Percentiles rank a stretch among this genome's conserved stretches.
phyloP scores from a whole-genome alignment of 2,113 vertebrate species.

The Calidris pygmaea region DNA sequence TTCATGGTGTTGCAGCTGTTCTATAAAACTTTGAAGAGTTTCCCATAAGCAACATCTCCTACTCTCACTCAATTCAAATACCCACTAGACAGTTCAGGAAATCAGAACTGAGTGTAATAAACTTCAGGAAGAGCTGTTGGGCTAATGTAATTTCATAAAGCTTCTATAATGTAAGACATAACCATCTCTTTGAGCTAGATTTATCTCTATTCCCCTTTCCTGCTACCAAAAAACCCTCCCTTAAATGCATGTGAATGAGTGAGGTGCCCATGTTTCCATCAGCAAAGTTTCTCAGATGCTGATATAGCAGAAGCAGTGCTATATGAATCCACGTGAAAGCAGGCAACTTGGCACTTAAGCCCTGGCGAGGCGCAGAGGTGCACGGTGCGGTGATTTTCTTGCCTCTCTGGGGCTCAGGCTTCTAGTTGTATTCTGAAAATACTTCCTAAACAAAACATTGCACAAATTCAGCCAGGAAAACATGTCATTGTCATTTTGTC shows the following conservation, averaged over 20 bases:
- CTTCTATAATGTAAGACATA: not conserved
- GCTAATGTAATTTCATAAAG: not conserved
- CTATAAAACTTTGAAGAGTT: not conserved
- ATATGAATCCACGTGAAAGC: not conserved
- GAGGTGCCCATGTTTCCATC: not conserved
- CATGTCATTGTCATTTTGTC: not conserved
- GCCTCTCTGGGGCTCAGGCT: not conserved
- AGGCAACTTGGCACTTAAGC: not conserved
- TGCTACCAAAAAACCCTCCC: not conserved
- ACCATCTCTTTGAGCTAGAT: not conserved
- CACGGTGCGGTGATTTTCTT: not conserved
- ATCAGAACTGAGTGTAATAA: not conserved
- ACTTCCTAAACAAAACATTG: not conserved
- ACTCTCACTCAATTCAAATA: not conserved
- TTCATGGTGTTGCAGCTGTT: not conserved
- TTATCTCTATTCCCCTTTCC: not conserved
- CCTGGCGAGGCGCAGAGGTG: not conserved
- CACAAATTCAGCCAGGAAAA: not conserved
- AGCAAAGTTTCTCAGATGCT: not conserved
- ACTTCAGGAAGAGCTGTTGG: not conserved
- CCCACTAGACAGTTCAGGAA: not conserved
- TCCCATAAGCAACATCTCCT: not conserved
- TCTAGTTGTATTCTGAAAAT: not conserved
- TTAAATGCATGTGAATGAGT: not conserved
- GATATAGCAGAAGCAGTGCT: not conserved